Evolutionary conservation across 2,888 invertebrate species (phyloP).

Genomic region (Eristalinus aeneus): DNA sequence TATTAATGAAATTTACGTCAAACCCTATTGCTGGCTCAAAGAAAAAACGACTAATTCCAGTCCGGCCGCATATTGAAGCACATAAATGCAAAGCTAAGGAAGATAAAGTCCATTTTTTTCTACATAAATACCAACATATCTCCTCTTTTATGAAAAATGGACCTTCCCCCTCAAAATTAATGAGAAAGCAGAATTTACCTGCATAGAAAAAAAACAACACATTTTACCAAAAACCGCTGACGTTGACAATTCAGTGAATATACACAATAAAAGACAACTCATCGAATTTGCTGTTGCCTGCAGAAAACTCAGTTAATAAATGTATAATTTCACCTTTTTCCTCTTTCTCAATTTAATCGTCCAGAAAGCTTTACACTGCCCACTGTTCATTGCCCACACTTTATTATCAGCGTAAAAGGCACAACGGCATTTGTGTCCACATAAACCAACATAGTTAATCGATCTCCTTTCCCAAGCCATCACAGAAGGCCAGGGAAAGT

Average conservation of each 20-base stretch:
- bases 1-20: too few species aligned
- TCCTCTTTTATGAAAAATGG: neutral
- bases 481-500: too few species aligned
- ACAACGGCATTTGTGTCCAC: neutral
- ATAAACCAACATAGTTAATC: neutral
- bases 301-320: neutral
- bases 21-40: too few species aligned
- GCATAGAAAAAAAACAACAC: too few species aligned
- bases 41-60: neutral
- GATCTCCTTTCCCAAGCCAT: neutral
- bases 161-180: neutral
- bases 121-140: neutral
- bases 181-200: neutral
- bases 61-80: neutral
- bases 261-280: neutral
- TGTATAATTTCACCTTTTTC: neutral
- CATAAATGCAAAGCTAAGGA: neutral
- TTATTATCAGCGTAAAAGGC: neutral
- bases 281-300: neutral
- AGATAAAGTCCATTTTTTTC: neutral
- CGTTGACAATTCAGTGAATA: neutral
- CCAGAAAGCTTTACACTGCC: neutral
- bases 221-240: neutral
- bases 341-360: neutral
- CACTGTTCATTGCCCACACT: neutral